Base-by-base conservation (phyloP, 2,888 invertebrate genomes). In the Trichopoda pennipes region DNA sequence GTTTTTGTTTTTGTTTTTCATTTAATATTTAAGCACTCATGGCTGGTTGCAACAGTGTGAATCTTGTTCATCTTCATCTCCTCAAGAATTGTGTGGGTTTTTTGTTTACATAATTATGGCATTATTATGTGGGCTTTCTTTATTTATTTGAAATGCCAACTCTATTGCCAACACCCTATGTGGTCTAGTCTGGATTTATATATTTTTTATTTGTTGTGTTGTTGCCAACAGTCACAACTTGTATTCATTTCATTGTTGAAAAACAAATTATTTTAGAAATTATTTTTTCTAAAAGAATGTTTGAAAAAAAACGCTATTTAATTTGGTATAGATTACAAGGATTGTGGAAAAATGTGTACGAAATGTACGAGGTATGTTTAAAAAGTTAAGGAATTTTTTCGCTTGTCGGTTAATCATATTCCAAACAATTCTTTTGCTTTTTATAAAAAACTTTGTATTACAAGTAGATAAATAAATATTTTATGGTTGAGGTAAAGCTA, bases 71-170 rank as follows among this genome's bases (percentile, higher is more conserved):
- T 63, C 42, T 49, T 64, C 53, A 47, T 56, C 38, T 75, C 42
- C 61, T 70, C 21, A 47, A 66, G 75, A 75, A 75, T 66, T 79
- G 79, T 82, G 81, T 82, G 82, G 82, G 82, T 60, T 79, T 77
- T 75, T 75, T 82, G 79, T 82, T 79, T 79, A 82, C 66, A 82
- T 82, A 82, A 82, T 82, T 82, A 82, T 82, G 82, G 53, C 79
- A 79, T 79, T 75, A 82, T 75, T 79, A 82, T 82, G 82, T 82
- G 82, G 82, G 82, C 32, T 75, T 82, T 81, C 68, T 69, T 63
- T 70, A 49, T 35, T 60, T 49, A 17, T 23, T 42, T 51, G 49
- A 28, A 64, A 56, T 70, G 35, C 35, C 61, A 61, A 51, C 32
- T 51, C 75, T 70, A 70, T 80, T 69, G 70, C 66, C 28, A 61